Evolutionary conservation across 2,113 vertebrate genomes (phyloP), one percentile per base, ranked within the genome.

Genomic region (Nibea coibor): DNA sequence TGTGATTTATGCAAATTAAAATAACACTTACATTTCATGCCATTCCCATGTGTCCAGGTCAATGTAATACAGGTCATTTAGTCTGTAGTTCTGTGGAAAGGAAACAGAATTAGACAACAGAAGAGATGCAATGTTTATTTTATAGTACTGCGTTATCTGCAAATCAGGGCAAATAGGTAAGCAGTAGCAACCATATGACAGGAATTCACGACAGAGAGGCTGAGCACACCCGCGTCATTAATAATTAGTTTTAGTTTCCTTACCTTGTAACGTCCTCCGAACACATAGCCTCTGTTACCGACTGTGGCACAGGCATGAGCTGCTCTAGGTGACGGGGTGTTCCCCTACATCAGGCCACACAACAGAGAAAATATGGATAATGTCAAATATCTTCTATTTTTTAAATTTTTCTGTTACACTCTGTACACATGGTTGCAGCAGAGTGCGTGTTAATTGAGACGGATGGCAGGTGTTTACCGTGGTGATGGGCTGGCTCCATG

Each of bases 11-110:
- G 7, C 19, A 4, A 64, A 50, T 12, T 3, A 62, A 65, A 35
- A 16, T 6, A 12, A 24, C 17, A 95, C 97, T 74, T 94, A 99
- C 98, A 98, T 94, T 94, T 99, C 97, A 64, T 93, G 96, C 98
- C 98, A 99, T 72, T 96, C 96, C 98, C 98, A 99, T 0, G 95
- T 96, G 80, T 99, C 97, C 95, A 99, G 83, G 86, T 98, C 95
- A 82, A 99, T 96, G 87, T 92, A 98, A 93, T 97, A 96, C 5
- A 99, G 94, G 66, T 99, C 98, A 11, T 98, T 99, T 91, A 99
- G 96, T 53, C 98, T 94, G 81, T 95, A 96, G 67, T 97, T 96
- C 98, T 99, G 31, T 53, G 81, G 54, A 11, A 54, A 14, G 2
- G 31, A 64, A 12, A 48, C 5, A 8, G 9, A 31, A 8, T 53